phyloP scores from a whole-genome alignment of 2,113 vertebrate species.

The Megatriorchis doriae region DNA sequence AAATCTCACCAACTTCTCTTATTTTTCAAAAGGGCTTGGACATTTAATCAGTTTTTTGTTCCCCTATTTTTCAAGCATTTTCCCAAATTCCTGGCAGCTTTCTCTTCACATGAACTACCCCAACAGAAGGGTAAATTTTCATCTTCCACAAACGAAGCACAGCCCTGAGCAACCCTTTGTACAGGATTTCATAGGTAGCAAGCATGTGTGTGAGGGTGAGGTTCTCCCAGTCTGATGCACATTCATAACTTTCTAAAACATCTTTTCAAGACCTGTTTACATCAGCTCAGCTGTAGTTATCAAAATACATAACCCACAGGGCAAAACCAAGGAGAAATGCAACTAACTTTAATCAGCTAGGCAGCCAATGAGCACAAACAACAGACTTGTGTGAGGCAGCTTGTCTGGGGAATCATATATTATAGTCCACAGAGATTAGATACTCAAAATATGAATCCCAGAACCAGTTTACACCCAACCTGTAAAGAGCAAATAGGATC shows the following conservation, averaged over 20 bases:
- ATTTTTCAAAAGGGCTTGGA: not conserved
- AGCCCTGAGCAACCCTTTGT: not conserved
- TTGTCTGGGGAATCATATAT: not conserved
- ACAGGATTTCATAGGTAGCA: not conserved
- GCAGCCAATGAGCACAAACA: not conserved
- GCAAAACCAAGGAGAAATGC: not conserved
- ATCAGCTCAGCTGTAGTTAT: not conserved
- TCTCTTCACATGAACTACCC: not conserved
- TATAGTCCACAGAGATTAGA: not conserved
- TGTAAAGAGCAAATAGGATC: not conserved
- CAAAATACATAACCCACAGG: not conserved
- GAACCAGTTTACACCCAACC: not conserved
- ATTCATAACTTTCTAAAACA: not conserved
- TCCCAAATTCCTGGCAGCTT: not conserved
- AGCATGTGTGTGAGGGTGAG: too few species aligned
- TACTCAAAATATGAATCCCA: not conserved
- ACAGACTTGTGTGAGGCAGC: rapidly evolving
- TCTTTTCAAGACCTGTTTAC: not conserved
- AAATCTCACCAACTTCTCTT: not conserved
- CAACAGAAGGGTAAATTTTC: not conserved
- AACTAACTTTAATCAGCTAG: not conserved
- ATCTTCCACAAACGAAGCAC: not conserved
- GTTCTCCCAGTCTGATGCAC: not conserved
- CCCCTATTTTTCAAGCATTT: not conserved
- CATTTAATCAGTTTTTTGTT: not conserved